Evolutionary conservation across 2,797 vertebrate genomes (phyloP).

Genomic region (Fringilla coelebs): DNA sequence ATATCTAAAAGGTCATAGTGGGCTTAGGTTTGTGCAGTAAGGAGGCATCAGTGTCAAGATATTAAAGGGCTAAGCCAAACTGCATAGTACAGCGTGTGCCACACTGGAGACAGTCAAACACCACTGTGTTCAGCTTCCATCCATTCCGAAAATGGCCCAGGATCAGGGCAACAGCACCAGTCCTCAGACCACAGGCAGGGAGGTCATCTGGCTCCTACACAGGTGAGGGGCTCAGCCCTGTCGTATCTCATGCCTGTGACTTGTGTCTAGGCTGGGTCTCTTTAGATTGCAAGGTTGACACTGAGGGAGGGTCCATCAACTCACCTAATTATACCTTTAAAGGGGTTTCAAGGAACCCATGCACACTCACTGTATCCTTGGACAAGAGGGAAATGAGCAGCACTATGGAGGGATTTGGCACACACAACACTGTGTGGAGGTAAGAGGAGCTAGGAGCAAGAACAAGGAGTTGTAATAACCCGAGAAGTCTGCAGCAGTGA

Average conservation of each 20-base stretch:
- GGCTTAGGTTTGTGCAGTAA: neutral
- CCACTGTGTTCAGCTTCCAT: neutral
- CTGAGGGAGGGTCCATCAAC: neutral
- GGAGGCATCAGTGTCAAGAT: neutral
- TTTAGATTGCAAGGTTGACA: neutral
- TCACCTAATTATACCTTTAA: neutral
- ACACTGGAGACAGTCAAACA: neutral
- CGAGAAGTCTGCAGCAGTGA: neutral
- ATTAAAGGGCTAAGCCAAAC: neutral
- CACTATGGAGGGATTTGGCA: neutral
- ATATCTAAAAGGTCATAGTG: conserved; percentile 10
- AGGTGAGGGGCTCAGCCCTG: neutral
- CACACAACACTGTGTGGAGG: no score
- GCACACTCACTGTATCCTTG: neutral
- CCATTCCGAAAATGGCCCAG: neutral
- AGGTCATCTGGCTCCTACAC: neutral
- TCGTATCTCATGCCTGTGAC: neutral
- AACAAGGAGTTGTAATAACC: neutral
- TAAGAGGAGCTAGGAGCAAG: neutral
- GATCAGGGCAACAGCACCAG: neutral
- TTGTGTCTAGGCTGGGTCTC: neutral
- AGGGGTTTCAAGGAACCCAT: neutral
- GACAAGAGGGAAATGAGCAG: neutral
- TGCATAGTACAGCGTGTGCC: fast-evolving
- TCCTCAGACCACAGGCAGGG: neutral